These are phyloP conservation scores for Lacerta viridis DNA, from an alignment of 2,797 vertebrate genomes.

Conservation along the genomic window DNA sequence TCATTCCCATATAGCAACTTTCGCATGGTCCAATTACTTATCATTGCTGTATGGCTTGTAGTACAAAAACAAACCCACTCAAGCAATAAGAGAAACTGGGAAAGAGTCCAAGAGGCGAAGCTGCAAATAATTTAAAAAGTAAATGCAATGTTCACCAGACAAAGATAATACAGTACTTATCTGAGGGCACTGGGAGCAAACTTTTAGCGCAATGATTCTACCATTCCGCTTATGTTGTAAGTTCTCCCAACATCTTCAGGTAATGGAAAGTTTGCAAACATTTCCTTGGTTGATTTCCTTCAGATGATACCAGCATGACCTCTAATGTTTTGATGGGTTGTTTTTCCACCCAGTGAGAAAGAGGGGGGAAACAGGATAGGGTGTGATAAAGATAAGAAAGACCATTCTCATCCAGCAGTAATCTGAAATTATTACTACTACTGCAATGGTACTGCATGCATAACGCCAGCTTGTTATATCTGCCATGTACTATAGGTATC, in stretches of 20 bases:
- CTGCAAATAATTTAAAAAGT: conserved; percentile 70
- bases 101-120: conserved; percentile 60
- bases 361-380: neutral
- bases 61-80: conserved; percentile 63
- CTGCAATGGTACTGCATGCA: neutral
- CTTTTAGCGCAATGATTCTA: conserved; percentile 47
- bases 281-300: conserved; percentile 18
- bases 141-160: conserved; percentile 67
- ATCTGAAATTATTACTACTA: neutral
- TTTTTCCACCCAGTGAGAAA: neutral
- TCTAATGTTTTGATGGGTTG: conserved; percentile 5
- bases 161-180: conserved; percentile 58
- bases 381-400: conserved; percentile 5
- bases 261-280: conserved; percentile 22
- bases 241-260: conserved; percentile 22
- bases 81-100: conserved; percentile 61
- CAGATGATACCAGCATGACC: neutral
- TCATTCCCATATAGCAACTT: conserved; percentile 45
- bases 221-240: conserved; percentile 42
- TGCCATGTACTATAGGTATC: neutral
- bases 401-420: neutral
- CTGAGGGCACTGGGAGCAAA: conserved; percentile 43
- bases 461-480: neutral
- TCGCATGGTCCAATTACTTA: conserved; percentile 49
- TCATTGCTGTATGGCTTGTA: conserved; percentile 58